Evolutionary conservation across 2,113 vertebrate genomes (phyloP), one percentile per base, ranked within the genome.

Genomic region (Silurus glanis): DNA sequence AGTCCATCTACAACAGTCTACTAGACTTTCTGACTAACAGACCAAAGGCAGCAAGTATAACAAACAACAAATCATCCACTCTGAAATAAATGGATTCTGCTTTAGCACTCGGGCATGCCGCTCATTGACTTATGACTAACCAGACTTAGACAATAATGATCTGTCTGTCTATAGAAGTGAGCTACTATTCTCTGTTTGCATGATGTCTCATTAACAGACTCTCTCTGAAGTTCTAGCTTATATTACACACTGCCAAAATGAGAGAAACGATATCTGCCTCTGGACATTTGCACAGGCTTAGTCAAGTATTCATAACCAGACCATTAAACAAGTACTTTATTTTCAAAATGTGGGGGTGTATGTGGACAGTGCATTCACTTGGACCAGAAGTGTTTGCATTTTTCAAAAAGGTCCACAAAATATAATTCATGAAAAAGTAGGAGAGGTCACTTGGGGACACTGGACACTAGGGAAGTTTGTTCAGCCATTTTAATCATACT

Each of bases 131-230:
- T 61, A 61, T 45, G 28, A 61, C 25, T 80, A 37, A 61, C 17
- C 78, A 80, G 76, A 79, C 55, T 9, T 28, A 14, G 58, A 5
- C 78, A 47, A 47, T 61, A 80, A 61, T 61, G 56, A 61, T 80
- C 9, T 61, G 28, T 80, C 9, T 45, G 78, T 61, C 56, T 23
- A 61, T 61, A 61, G 19, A 37, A 61, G 9, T 80, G 56, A 80
- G 56, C 56, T 80, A 80, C 78, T 61, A 28, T 45, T 61, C 56
- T 61, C 55, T 78, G 74, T 79, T 79, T 58, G 55, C 76, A 79
- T 79, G 16, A 14, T 58, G 25, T 80, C 56, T 80, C 78, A 80
- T 80, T 61, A 80, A 61, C 9, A 45, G 55, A 61, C 78, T 58
- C n/a, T 17, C 55, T 80, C 28, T 28, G 21, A 80, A 80, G 25